Percentiles rank a stretch among this genome's conserved stretches.
These are phyloP conservation scores for Latrodectus hesperus DNA, from an alignment of 2,888 invertebrate species.

Conservation along the genomic window DNA sequence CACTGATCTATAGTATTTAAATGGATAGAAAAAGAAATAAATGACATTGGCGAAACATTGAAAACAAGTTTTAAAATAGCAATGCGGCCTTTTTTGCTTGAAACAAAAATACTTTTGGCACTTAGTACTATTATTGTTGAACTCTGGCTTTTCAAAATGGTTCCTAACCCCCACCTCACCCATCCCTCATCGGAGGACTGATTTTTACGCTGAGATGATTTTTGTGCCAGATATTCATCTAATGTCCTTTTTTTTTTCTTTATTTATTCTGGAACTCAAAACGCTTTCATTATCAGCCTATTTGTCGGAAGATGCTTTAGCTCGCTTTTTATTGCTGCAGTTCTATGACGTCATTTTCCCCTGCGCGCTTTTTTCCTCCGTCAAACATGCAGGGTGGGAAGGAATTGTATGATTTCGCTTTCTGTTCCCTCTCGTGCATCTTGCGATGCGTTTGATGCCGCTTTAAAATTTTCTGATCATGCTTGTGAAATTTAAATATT, in stretches of 20 bases:
- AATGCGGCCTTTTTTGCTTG: background rate
- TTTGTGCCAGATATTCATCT: slow-evolving; percentile 1
- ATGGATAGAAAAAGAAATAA: background rate
- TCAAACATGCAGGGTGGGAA: no score
- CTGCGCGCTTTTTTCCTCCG: no score
- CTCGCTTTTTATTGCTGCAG: no score
- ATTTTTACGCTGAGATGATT: background rate
- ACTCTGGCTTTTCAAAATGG: background rate
- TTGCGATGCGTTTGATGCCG: no score
- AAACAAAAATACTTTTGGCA: slow-evolving; percentile 2
- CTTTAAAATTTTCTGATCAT: no score
- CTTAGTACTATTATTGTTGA: background rate
- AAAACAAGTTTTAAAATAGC: background rate
- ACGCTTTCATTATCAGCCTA: no score
- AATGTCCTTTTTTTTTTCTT: background rate
- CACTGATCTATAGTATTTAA: background rate
- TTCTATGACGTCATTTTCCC: no score
- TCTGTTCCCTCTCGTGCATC: no score
- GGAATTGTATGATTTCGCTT: no score
- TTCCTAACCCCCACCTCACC: background rate
- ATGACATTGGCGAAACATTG: background rate
- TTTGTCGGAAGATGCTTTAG: no score
- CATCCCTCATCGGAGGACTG: background rate
- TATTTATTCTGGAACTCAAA: background rate
- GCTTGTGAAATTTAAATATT: no score